Conservation (phyloP, 2,797 vertebrate genomes). For the Tangara arthus region DNA sequence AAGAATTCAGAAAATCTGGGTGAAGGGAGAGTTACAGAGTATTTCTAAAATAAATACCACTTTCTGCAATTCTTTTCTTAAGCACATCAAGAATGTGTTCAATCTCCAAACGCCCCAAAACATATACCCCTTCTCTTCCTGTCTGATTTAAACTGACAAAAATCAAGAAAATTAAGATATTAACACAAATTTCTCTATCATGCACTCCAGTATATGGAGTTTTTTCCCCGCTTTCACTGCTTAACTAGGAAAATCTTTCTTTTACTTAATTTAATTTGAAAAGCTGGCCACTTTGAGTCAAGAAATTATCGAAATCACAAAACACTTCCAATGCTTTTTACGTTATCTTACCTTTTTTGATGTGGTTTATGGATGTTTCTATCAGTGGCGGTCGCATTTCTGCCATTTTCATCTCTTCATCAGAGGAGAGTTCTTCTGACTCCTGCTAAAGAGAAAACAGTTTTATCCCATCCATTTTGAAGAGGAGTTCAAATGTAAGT, state of each 20-base stretch:
- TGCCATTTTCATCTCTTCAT: slow-evolving; percentile 97
- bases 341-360: slow-evolving; percentile 88
- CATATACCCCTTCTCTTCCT: neutral
- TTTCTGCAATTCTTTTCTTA: neutral
- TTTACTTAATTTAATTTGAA: neutral
- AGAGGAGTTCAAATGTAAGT: neutral
- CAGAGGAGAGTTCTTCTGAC: slow-evolving; percentile 95
- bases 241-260: neutral
- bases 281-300: neutral
- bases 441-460: slow-evolving; percentile 75
- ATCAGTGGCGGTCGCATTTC: slow-evolving; percentile 96
- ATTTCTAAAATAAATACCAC: neutral
- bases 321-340: neutral
- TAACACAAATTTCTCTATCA: neutral
- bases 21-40: rapidly evolving
- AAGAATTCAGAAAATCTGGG: neutral
- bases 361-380: slow-evolving; percentile 95
- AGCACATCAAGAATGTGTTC: neutral
- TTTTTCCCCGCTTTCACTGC: neutral
- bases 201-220: neutral
- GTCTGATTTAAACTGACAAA: neutral
- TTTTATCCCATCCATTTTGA: neutral
- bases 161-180: neutral
- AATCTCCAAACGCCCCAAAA: neutral
- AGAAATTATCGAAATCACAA: neutral